Evolutionary conservation across 2,888 invertebrate genomes (phyloP).

Genomic region (Temnothorax ravouxi): DNA sequence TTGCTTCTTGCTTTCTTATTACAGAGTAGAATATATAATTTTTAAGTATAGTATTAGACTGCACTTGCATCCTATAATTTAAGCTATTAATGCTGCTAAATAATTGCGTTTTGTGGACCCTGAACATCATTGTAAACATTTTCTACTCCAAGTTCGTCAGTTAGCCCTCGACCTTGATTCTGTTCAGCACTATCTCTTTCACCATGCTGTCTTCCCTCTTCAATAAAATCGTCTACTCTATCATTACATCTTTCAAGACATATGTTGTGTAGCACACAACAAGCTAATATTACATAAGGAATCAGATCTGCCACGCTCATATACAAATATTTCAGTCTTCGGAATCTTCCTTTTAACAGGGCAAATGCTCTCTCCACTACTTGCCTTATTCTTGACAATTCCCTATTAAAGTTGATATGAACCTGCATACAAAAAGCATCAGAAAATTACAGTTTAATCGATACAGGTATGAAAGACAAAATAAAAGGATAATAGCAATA

Average conservation of each 20-base stretch:
- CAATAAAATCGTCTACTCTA: no score
- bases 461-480: neutral
- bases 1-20: no score
- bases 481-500: neutral
- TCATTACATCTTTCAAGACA: no score
- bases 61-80: neutral
- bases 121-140: no score
- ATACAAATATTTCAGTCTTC: neutral
- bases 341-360: neutral
- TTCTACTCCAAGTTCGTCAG: no score
- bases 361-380: neutral
- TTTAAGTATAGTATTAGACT: neutral
- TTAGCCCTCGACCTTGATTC: no score
- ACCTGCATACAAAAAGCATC: neutral
- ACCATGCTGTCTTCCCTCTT: no score
- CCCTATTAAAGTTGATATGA: neutral
- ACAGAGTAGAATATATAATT: neutral
- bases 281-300: no score
- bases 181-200: no score
- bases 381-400: neutral
- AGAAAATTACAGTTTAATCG: neutral
- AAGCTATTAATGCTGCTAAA: conserved; percentile 5
- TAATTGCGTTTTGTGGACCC: neutral
- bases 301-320: neutral
- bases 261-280: no score